Evolutionary conservation across 1,140 invertebrate genomes (phyloP), one percentile per base, ranked within the genome.

Genomic region (Trichogramma pretiosum): DNA sequence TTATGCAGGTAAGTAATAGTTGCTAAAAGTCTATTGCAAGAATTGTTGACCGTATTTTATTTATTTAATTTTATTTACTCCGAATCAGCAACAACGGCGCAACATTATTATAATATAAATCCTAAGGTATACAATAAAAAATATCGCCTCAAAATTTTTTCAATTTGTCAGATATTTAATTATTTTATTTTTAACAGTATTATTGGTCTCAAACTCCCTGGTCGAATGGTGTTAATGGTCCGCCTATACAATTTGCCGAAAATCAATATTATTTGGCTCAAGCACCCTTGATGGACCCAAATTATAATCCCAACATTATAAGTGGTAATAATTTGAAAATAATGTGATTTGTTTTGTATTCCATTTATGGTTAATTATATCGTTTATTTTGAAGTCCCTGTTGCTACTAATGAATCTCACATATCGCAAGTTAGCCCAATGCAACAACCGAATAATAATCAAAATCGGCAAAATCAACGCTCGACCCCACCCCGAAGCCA

Each of bases 51-150:
- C 38, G 23, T 38, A 32, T 21, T 37, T 42, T 35, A 49, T 43
- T 57, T 40, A 21, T 16, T 28, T 35, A 34, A 47, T n/a, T 32
- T 3, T 52, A 53, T 48, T 19, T 47, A 63, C 63, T 3, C 59
- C 80, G 78, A 83, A 63, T 64, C 81, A 34, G 61, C 65, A 22
- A 81, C 79, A 9, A n/a, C n/a, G n/a, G 60, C 82, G 32, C 74
- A 79, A 44, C 81, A 75, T 55, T 84, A 78, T 60, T 83, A 76
- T 64, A 84, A 83, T 62, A 62, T 83, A 54, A 81, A 81, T 55
- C 61, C 82, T 28, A 79, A 83, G 56, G 64, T 67, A 61, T 36
- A 30, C 14, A 34, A 24, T 21, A 28, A 4, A 23, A 35, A 50
- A 34, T 35, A 50, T 34, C 23, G 16, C 24, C 28, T 43, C 2